Base-by-base conservation (phyloP, 92 coral and sea anemone genomes). In the Siderastrea siderea region DNA sequence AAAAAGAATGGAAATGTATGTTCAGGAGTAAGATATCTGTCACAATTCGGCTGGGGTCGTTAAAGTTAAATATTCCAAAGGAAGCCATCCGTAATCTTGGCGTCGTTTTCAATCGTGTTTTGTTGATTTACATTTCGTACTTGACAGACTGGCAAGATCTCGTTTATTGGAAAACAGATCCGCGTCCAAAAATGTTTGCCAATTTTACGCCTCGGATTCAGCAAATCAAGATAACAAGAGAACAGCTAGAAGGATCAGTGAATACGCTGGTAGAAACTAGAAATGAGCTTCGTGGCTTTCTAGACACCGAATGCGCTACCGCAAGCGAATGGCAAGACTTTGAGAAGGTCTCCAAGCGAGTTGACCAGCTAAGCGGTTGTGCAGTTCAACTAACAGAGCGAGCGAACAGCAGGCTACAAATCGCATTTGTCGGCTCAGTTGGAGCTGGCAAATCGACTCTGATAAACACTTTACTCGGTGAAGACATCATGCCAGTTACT, bases 401-500 rank as follows among this genome's bases (percentile, higher is more conserved):
- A 59, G 88, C 88, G 7, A 74, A 63, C n/a, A 61, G 71, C 49
- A 71, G 74, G 47, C 71, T 84, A 26, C 81, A 84, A 49, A 59
- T 74, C n/a, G 88, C 88, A 10, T 84, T 84, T 62, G 72, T 84
- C 26, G 88, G 88, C 46, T 63, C 79, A 8, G 77, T 73, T 17
- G 65, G 88, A 10, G 79, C 81, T 12, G 88, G 88, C 13, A 84
- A 84, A 53, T 68, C 88, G 15, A 84, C 88, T 6, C 53, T 84
- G 55, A 84, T 84, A 43, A 84, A 84, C 68, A 68, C 88, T 7
- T 74, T 73, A 51, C 88, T 84, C 38, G 88, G 88, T 8, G 71
- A 84, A 59, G 55, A 71, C 61, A 73, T 71, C 17, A 71, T 84
- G 88, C 88, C 88, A 9, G 88, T 72, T 8, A 71, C 75, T 57